Base-by-base conservation (phyloP, 1,140 invertebrate species). In the Pissodes strobi region DNA sequence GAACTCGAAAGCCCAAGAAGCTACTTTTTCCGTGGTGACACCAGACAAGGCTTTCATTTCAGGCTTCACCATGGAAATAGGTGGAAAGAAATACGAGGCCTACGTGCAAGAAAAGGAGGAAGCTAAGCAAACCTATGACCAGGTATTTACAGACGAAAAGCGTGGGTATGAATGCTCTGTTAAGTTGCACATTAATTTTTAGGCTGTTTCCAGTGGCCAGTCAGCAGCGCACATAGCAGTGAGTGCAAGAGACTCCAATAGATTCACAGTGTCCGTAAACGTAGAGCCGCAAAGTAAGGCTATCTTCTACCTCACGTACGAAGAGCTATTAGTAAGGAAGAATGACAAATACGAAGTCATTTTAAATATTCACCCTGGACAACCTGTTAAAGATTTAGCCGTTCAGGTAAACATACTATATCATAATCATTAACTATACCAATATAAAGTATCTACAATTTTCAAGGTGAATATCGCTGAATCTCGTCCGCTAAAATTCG, bases 31-130 rank as follows among this genome's bases (percentile, higher is more conserved):
- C 13, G 79, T 87, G 10, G 78, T 87, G 3, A 72, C 88, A 46
- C 87, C 87, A 1, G 85, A 87, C 55, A 83, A 84, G 3, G 86
- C 86, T 0, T 88, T 85, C 72, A 86, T 88, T 52, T 85, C 84
- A 18, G 82, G 81, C 46, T 87, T 88, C 72, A 74, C 80, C 18
- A 86, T 88, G 86, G 79, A 82, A 72, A 80, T 84, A 9, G 81
- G 81, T 43, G 82, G 82, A 8, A 80, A 83, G 71, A 73, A 72
- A 0, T 84, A 83, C 62, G 76, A 82, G 63, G 83, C 83, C 10
- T 82, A 82, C 56, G 81, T 85, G 1, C 79, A 85, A 72, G 83
- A 85, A 67, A 86, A 85, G 78, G 82, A 85, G 74, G 82, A 87
- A 76, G 88, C 87, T 0, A 85, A 86, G 71, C 78, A 84, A 64